Evolutionary conservation across 35 echinoderm and acorn worm genomes (phyloP).

Genomic region (Eucidaris tribuloides): DNA sequence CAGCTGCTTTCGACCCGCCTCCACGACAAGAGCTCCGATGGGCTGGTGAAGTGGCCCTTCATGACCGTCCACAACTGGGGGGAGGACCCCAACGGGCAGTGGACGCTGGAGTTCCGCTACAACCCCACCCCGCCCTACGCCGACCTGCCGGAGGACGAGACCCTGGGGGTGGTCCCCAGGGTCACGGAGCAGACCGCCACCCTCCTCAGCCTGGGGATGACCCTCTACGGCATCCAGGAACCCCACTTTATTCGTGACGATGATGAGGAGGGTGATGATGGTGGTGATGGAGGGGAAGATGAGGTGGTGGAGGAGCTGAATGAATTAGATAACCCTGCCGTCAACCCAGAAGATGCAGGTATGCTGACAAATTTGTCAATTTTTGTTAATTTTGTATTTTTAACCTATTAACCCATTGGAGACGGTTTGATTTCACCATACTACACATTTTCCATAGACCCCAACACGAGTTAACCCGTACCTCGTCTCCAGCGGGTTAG

Average conservation of each 20-base stretch:
- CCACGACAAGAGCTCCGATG: slow-evolving; percentile 46
- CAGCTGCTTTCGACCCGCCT: slow-evolving; percentile 59
- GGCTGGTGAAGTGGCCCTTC: slow-evolving; percentile 66
- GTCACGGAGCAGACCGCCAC: slow-evolving; percentile 16
- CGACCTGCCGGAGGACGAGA: background rate
- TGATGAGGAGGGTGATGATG: slow-evolving; percentile 1
- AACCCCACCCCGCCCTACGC: slow-evolving; percentile 20
- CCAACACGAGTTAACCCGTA: too few species aligned
- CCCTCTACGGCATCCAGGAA: slow-evolving; percentile 57
- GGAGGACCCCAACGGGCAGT: slow-evolving; percentile 59
- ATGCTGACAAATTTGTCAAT: too few species aligned
- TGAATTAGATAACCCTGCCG: slow-evolving; percentile 30
- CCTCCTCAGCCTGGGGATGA: slow-evolving; percentile 40
- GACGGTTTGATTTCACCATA: too few species aligned
- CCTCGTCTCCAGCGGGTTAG: too few species aligned
- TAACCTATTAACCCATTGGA: too few species aligned
- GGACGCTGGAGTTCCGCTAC: slow-evolving; percentile 68
- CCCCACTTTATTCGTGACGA: background rate
- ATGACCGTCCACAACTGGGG: slow-evolving; percentile 98
- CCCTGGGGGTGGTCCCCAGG: slow-evolving; percentile 30
- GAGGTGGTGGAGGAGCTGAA: slow-evolving; percentile 15
- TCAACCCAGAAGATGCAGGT: slow-evolving; percentile 50
- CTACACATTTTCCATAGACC: too few species aligned
- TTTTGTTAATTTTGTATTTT: too few species aligned
- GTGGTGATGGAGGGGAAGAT: background rate